These are phyloP conservation scores for Lasioglossum vierecki DNA, from an alignment of 2,888 invertebrate species.

Conservation along the genomic window DNA sequence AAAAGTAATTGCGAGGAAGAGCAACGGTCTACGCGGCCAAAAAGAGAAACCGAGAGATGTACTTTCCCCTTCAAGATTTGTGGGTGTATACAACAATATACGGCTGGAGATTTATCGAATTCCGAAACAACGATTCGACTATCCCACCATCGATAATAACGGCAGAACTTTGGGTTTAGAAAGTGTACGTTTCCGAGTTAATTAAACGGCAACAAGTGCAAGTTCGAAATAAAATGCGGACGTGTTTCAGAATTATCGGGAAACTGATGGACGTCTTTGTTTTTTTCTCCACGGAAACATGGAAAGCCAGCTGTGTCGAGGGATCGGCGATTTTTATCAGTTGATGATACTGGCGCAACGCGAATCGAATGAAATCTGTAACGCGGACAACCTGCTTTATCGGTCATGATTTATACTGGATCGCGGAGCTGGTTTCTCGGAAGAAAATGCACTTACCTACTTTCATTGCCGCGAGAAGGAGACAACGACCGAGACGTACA, in stretches of 20 bases:
- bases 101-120: neutral
- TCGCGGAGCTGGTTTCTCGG: slow-evolving; percentile 48
- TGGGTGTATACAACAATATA: neutral
- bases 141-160: slow-evolving; percentile 10
- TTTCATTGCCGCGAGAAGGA: slow-evolving; percentile 61
- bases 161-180: neutral
- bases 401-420: slow-evolving; percentile 47
- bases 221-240: neutral
- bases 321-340: slow-evolving; percentile 1
- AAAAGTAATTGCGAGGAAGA: neutral
- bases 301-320: neutral
- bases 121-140: neutral
- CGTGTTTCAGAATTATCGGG: too few relatives aligned
- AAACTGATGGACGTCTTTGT: neutral
- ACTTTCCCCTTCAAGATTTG: slow-evolving; percentile 20
- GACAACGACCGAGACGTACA: slow-evolving; percentile 54
- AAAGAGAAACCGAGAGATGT: slow-evolving; percentile 17
- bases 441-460: slow-evolving; percentile 57
- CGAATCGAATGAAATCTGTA: slow-evolving; percentile 21
- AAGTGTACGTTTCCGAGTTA: neutral
- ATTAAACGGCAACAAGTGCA: neutral
- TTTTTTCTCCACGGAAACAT: neutral
- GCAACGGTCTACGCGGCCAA: too few relatives aligned
- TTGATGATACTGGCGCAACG: neutral
- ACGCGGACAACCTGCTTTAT: slow-evolving; percentile 33